Evolutionary conservation across 2,888 invertebrate species (phyloP), one percentile per base, ranked within the genome.

Genomic region (Perizoma affinitatum): DNA sequence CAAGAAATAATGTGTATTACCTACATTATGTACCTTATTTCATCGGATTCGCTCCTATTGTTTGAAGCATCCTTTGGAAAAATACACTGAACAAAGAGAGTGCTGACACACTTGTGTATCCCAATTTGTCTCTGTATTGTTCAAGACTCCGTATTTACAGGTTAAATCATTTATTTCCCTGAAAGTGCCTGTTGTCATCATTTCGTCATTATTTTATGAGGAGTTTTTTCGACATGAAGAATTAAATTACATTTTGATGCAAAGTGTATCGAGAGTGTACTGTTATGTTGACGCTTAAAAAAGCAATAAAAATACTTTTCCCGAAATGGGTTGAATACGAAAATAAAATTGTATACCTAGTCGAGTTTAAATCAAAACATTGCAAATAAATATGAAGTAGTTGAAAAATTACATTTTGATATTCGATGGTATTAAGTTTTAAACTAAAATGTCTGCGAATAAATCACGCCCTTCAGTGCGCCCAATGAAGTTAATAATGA

Each of bases 111-210:
- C 76, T 78, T 76, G 71, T 80, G 75, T 79, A 80, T 78, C 78
- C 79, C 82, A 84, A 86, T 87, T 87, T 86, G 81, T 84, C 82
- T 82, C 72, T 66, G 73, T 71, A 84, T 87, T 87, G 85, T 86
- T 80, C 69, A 70, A 79, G 78, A 77, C 78, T 72, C 74, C 71
- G 72, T 81, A 80, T 84, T 83, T 84, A 74, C 68, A 69, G 70
- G 71, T 72, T 75, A 73, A 75, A 73, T 73, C 69, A 66, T 76
- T 64, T 73, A 71, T 76, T 76, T 73, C 61, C 51, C 38, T 46
- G 49, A 50, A 66, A 68, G 63, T 67, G 67, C 50, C 59, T 64
- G 53, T 64, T 67, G 55, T 67, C 52, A 60, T 60, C 64, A 52
- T 54, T 58, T 56, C 51, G 58, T 67, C 58, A 68, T 67, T 64